Base-by-base conservation (phyloP, 64 coral and sea anemone genomes). In the Platygyra sinensis region DNA sequence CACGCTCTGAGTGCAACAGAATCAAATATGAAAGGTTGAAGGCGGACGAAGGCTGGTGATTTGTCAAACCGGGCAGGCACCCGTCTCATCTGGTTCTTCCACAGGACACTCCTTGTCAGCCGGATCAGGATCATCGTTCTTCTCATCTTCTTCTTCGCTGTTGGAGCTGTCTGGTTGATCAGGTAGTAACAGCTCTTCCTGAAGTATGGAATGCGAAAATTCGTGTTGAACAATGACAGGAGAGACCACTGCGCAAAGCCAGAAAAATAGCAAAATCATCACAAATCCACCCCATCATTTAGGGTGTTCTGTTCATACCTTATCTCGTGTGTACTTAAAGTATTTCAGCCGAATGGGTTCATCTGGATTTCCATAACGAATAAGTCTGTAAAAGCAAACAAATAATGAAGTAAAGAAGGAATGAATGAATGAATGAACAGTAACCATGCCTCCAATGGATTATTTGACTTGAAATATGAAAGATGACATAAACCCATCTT, bases 301-400 rank as follows among this genome's bases (percentile, higher is more conserved):
- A 0, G 27, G 8, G 17, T 7, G 2, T 3, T 39, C 14, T 27
- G 9, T 10, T 29, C 8, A 51, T 60, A 97, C 95, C 92, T 94
- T 97, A 61, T 97, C 95, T 78, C 95, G 87, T 51, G 78, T 94
- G 77, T 97, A 97, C 42, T 90, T 78, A 75, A 97, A 97, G 8
- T 92, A 86, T 73, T 94, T 97, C 30, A 97, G 72, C 29, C 88
- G 79, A 65, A 97, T 97, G 25, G 95, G 95, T 78, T 97, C 95
- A 11, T 97, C 95, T 32, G 95, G 95, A 85, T 97, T 97, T 71
- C 95, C 95, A 84, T 97, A 97, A 49, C 95, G 91, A 80, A 97
- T 61, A 33, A 97, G 76, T 42, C 95, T 97, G 92, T 33, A 83
- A n/a, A n/a, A n/a, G n/a, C n/a, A n/a, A n/a, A n/a, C n/a, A n/a